Conservation (phyloP, 2,888 invertebrate genomes). For the Prionchulus punctatus region DNA sequence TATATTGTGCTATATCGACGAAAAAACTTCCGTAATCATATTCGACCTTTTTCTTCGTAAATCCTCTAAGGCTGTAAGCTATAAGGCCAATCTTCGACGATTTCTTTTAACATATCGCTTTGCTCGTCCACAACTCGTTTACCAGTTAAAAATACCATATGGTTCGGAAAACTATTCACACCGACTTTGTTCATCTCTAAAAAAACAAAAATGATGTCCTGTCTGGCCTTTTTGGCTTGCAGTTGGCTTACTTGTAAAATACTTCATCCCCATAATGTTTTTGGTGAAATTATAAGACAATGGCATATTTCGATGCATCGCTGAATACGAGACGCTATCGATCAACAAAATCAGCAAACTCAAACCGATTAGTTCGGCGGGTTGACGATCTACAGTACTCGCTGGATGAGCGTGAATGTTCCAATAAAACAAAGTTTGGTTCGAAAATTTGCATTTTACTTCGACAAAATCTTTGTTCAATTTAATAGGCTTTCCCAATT, state of each 20-base stretch:
- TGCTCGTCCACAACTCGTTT: not conserved
- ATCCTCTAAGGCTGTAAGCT: too few species aligned
- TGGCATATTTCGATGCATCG: not conserved
- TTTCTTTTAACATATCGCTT: not conserved
- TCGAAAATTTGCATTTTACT: not conserved
- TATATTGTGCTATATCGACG: too few species aligned
- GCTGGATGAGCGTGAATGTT: not conserved
- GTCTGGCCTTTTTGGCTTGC: too few species aligned
- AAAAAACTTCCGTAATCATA: too few species aligned
- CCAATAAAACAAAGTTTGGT: not conserved
- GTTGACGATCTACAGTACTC: too few species aligned
- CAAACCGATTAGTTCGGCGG: too few species aligned
- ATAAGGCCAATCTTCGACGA: not conserved
- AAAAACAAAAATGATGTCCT: not conserved
- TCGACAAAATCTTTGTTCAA: not conserved
- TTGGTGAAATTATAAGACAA: not conserved
- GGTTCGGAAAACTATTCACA: conserved; percentile 8
- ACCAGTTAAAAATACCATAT: conserved; percentile 2
- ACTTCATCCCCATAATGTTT: not conserved
- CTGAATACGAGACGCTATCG: not conserved
- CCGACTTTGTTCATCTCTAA: not conserved
- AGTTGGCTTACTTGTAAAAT: too few species aligned
- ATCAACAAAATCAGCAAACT: not conserved
- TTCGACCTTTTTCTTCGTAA: too few species aligned
- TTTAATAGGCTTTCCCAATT: too few species aligned